These are phyloP conservation scores for Hozukius guyotensis DNA, from an alignment of 2,797 vertebrate genomes.

Conservation along the genomic window DNA sequence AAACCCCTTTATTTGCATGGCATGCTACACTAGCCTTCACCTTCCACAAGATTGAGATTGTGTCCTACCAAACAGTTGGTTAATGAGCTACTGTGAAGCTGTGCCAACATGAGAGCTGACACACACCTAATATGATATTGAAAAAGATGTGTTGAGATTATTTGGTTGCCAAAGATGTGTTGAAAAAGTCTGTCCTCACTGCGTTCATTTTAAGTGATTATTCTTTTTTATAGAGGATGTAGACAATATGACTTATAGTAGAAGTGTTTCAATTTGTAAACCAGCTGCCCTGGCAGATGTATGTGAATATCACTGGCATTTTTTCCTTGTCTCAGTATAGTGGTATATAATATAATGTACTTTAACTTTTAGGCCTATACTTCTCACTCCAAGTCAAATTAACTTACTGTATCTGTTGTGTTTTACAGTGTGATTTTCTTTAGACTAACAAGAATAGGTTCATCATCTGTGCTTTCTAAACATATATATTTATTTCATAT, in stretches of 20 bases:
- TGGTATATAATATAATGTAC: background rate
- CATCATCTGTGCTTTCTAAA: background rate
- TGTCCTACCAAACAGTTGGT: conserved; percentile 77
- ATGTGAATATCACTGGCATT: background rate
- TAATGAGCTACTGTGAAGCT: conserved; percentile 75
- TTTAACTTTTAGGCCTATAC: background rate
- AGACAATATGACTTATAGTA: conserved; percentile 28
- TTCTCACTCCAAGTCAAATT: background rate
- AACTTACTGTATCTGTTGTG: background rate
- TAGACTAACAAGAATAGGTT: background rate
- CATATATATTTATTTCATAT: background rate
- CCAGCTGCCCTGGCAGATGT: conserved; percentile 35
- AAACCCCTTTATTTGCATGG: conserved; percentile 74
- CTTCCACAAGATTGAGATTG: conserved; percentile 75
- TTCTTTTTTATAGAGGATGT: conserved; percentile 22
- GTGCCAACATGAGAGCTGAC: conserved; percentile 70
- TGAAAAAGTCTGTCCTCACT: conserved; percentile 17
- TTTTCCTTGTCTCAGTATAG: background rate
- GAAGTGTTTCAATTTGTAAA: conserved; percentile 36
- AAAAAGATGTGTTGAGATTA: conserved; percentile 47
- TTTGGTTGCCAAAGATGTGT: conserved; percentile 42
- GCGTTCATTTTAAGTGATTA: conserved; percentile 31
- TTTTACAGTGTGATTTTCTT: background rate
- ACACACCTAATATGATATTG: conserved; percentile 62
- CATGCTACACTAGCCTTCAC: conserved; percentile 74